Percentiles rank a stretch among this genome's conserved stretches.
These are phyloP conservation scores for Drosophila rellima DNA, from an alignment of 2,888 invertebrate species.

Conservation along the genomic window DNA sequence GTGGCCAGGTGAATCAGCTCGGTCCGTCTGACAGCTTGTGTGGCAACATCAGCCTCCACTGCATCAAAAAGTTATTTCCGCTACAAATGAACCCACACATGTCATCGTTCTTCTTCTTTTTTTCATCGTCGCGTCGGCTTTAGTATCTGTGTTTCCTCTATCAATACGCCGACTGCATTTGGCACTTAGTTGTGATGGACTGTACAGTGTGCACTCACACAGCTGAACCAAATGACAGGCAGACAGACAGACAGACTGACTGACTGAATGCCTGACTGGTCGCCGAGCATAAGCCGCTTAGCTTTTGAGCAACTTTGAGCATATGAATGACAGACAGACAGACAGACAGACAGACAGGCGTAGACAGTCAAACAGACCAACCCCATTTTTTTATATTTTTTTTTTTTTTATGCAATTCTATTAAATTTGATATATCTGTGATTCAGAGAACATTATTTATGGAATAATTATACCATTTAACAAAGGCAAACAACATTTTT, in stretches of 20 bases:
- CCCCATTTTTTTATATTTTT: slow-evolving; percentile 7
- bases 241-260: background rate
- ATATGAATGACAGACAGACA: slow-evolving; percentile 37
- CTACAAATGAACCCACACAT: slow-evolving; percentile 74
- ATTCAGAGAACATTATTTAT: slow-evolving; percentile 33
- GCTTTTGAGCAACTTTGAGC: slow-evolving; percentile 69
- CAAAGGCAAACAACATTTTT: background rate
- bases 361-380: slow-evolving; percentile 12
- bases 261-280: slow-evolving; percentile 20
- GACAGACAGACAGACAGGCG: background rate
- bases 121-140: slow-evolving; percentile 35
- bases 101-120: slow-evolving; percentile 22
- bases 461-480: slow-evolving; percentile 15
- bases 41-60: slow-evolving; percentile 42
- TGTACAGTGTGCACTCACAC: slow-evolving; percentile 30
- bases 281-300: slow-evolving; percentile 68
- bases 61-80: slow-evolving; percentile 80
- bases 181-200: slow-evolving; percentile 58
- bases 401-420: slow-evolving; percentile 22
- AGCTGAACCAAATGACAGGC: slow-evolving; percentile 24
- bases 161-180: slow-evolving; percentile 59
- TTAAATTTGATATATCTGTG: slow-evolving; percentile 27
- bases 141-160: slow-evolving; percentile 36
- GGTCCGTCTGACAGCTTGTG: slow-evolving; percentile 41
- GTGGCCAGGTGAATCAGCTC: slow-evolving; percentile 73